A percentile compares a stretch with the other conserved stretches of the same genome.
Conservation (phyloP, 2,113 vertebrate species). For the Aviceda subcristata region DNA sequence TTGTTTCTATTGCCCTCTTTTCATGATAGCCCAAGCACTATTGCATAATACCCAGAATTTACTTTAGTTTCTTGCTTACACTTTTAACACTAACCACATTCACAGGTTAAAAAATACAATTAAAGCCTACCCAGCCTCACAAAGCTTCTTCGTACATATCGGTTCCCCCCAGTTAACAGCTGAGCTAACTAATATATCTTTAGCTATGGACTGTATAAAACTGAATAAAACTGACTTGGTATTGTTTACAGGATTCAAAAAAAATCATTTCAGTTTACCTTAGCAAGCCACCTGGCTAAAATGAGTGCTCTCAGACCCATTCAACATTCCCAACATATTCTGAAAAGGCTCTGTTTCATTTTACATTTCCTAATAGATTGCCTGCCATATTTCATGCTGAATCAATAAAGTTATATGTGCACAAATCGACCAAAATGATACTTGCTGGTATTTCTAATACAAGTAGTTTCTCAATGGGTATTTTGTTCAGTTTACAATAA, state of each 20-base stretch:
- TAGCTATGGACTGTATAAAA: background rate
- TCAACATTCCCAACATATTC: background rate
- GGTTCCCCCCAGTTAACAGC: background rate
- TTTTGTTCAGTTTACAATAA: background rate
- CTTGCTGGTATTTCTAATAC: background rate
- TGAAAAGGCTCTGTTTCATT: background rate
- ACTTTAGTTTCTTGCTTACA: background rate
- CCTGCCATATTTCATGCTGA: slow-evolving; percentile 16
- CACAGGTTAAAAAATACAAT: background rate
- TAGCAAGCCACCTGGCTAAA: background rate
- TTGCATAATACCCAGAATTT: slow-evolving; percentile 30
- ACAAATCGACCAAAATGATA: background rate
- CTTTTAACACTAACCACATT: background rate
- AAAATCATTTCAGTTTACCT: background rate
- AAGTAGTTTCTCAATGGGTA: background rate
- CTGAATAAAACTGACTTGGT: background rate
- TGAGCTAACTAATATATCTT: background rate
- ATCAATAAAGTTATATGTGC: slow-evolving; percentile 27
- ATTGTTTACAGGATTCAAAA: background rate
- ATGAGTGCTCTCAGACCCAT: background rate
- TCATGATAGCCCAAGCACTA: background rate
- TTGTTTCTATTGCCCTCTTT: background rate
- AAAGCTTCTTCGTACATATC: background rate
- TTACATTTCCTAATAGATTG: background rate
- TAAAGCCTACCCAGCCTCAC: background rate